Percentiles rank a stretch among this genome's conserved stretches.
Evolutionary conservation across 2,113 vertebrate species (phyloP).

Genomic region (Syngnathus floridae): DNA sequence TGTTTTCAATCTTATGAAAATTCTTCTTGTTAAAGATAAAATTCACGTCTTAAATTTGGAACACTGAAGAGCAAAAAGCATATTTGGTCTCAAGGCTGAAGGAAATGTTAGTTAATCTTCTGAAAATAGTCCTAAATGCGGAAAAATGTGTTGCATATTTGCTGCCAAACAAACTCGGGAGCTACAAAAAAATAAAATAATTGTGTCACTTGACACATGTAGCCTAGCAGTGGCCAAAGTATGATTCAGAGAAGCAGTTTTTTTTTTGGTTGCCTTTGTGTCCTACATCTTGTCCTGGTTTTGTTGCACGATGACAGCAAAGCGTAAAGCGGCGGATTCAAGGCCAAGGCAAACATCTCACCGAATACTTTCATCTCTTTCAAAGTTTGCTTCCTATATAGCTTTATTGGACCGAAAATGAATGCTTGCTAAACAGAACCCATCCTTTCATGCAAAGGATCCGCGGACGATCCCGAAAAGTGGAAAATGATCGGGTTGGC

Average conservation of each 20-base stretch:
- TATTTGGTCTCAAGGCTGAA: no score
- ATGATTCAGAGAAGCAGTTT: background rate
- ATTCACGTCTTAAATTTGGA: no score
- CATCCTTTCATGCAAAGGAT: conserved; percentile 10
- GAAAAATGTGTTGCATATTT: no score
- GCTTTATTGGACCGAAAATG: conserved; percentile 9
- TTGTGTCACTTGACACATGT: background rate
- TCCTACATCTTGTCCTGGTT: background rate
- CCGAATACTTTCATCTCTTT: conserved; percentile 17
- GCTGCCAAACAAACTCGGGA: no score
- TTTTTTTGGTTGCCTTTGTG: background rate
- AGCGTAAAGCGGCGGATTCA: background rate
- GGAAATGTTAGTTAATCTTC: no score
- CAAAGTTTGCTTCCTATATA: background rate
- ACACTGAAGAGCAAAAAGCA: no score
- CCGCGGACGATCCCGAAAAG: conserved; percentile 14
- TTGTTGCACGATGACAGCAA: background rate
- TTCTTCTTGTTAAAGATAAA: background rate
- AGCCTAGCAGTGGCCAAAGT: background rate
- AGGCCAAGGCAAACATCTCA: conserved; percentile 25
- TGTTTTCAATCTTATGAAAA: background rate
- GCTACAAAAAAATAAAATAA: background rate
- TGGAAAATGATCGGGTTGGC: conserved; percentile 41
- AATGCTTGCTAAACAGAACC: conserved; percentile 15
- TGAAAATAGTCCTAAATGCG: no score